Evolutionary conservation across 1,140 invertebrate species (phyloP), one percentile per base, ranked within the genome.

Genomic region (Aphelinus atriplicis): DNA sequence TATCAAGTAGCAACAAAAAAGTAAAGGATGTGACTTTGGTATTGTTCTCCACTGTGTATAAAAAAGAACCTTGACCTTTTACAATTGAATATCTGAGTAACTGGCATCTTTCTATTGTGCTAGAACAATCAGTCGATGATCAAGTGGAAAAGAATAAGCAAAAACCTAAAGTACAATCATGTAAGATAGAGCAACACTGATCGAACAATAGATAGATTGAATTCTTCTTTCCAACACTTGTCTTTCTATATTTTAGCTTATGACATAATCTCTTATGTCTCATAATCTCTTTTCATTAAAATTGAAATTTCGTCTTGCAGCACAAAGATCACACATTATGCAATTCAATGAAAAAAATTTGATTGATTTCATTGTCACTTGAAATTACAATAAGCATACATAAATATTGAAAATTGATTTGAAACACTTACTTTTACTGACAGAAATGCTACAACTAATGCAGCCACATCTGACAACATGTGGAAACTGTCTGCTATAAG

Each of bases 401-500:
- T 53, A 9, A 6, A 53, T 53, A 26, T 26, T 26, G 26, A 26
- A 26, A 26, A 26, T 26, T 26, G 26, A 26, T 26, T 26, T 26
- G 26, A 26, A 68, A 26, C 66, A 69, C 80, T 82, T 88, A 96
- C 95, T 91, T 96, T 96, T 55, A 97, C 94, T 71, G 95, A 96
- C 76, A 97, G 89, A 87, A 97, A 96, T 57, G 96, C 95, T 79
- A 98, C 94, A 10, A 96, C 91, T 76, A 97, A 90, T 1, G 96
- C 95, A 9, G 95, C 94, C 2, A 97, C 95, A 89, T 97, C 96
- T 80, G 95, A 96, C 71, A 98, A 85, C 95, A 97, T 97, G 82
- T 97, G 96, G 91, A 97, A 97, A 87, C 94, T 95, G 84, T 97
- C 96, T 3, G 95, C 95, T 53, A 97, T 95, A 43, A 98, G 88